A percentile compares a stretch with the other conserved stretches of the same genome.
phyloP scores from a whole-genome alignment of 2,113 vertebrate genomes.

The Oryzias woworae region DNA sequence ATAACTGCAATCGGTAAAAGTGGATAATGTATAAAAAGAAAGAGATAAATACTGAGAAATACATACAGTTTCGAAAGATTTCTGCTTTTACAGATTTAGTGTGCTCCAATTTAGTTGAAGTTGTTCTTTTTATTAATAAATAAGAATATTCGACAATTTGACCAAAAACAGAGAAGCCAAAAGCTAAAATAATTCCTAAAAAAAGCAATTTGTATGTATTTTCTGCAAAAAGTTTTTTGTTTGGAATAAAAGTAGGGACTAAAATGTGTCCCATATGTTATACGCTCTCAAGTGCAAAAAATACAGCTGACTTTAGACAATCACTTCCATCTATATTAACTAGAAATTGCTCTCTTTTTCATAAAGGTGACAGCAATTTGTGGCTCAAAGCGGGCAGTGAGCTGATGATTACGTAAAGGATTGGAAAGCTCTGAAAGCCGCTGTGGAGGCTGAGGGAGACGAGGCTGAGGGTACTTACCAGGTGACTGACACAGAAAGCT shows the following conservation, averaged over 20 bases:
- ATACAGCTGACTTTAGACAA: neutral
- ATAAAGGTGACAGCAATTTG: constrained; percentile 30
- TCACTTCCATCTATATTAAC: neutral
- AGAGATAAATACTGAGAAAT: no score
- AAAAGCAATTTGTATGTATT: neutral
- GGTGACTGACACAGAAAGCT: constrained; percentile 47
- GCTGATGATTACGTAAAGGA: constrained; percentile 27
- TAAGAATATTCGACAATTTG: no score
- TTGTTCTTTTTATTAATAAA: no score
- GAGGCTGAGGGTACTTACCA: constrained; percentile 55
- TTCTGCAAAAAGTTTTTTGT: neutral
- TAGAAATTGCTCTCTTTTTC: neutral
- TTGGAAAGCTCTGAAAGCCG: constrained; percentile 22
- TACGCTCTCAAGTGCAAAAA: neutral
- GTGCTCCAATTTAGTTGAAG: no score
- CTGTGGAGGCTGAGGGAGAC: constrained; percentile 17
- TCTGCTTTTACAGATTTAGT: no score
- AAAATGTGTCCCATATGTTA: neutral
- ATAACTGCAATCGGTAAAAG: constrained; percentile 41
- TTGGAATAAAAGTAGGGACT: neutral
- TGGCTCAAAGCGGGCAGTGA: constrained; percentile 1
- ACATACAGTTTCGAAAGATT: no score
- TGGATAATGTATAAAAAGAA: neutral
- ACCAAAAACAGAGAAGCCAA: no score
- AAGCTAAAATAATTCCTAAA: neutral